Percentiles rank a stretch among this genome's conserved stretches.
These are phyloP conservation scores for Vesta saturnalis DNA, from an alignment of 2,888 invertebrate species.

Conservation along the genomic window DNA sequence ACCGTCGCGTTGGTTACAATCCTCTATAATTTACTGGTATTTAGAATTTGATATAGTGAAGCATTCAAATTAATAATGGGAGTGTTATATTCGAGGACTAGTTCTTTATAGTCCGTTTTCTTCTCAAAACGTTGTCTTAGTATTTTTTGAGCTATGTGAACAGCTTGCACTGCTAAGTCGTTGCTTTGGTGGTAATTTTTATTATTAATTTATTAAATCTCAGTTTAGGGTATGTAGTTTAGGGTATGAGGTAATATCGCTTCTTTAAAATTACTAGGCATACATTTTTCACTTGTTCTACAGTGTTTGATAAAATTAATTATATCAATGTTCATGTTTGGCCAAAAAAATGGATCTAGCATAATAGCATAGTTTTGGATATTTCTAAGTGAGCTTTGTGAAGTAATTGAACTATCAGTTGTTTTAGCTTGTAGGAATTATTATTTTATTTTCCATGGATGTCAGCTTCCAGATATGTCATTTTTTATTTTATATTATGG, in stretches of 20 bases:
- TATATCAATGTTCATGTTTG: constrained; percentile 22
- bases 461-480: constrained; percentile 36
- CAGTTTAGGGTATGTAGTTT: no score
- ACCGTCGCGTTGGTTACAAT: background rate
- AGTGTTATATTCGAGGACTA: no score
- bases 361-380: background rate
- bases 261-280: constrained; percentile 37
- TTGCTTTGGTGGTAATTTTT: no score
- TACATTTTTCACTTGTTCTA: constrained; percentile 41
- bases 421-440: constrained; percentile 22
- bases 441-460: constrained; percentile 38
- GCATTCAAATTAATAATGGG: no score
- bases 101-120: no score
- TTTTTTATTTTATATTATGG: constrained; percentile 10
- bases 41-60: no score
- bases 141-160: no score
- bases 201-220: background rate
- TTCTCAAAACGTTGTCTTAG: no score
- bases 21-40: no score
- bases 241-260: constrained; percentile 39
- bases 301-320: constrained; percentile 34
- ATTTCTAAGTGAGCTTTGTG: constrained; percentile 40
- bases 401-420: constrained; percentile 29
- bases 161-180: no score
- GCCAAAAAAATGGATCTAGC: constrained; percentile 19